Base-by-base conservation (phyloP, 2,113 vertebrate species). In the Notothenia coriiceps region DNA sequence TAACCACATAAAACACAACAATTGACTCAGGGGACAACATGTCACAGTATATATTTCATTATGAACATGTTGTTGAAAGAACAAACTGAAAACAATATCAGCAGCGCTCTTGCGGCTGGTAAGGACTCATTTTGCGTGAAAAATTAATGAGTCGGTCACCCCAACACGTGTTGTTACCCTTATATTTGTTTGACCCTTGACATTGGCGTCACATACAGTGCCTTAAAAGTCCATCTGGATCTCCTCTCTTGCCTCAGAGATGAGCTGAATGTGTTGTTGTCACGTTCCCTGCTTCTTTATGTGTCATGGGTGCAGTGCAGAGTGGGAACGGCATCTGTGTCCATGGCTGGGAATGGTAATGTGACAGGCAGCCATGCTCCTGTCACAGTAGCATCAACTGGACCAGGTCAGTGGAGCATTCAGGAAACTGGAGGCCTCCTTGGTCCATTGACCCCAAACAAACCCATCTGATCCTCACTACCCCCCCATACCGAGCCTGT, bases 301-400 rank as follows among this genome's bases (percentile, higher is more conserved):
- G 61, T 71, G 77, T 77, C 84, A 51, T 29, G 12, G 55, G 20
- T 0, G 10, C 33, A 11, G 68, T 44, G 80, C 57, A 25, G 70
- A 80, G 65, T 65, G 50, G 74, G 74, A 67, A 74, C 79, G 82
- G 70, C 86, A 67, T 86, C 72, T 60, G 76, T 67, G 81, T 83
- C 64, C 60, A 77, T 80, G 80, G 74, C 77, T 71, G 70, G 70
- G 72, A 88, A 91, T 90, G 79, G 87, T 85, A 90, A 88, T 91
- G 84, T 89, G 89, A 93, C 87, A 88, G 91, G 83, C 75, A 89
- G 79, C 55, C 3, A 22, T 87, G 85, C 79, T 86, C 78, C 86
- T 86, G 88, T 91, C 91, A 89, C 69, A 79, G 56, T 66, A 77
- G 71, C 61, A 86, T 89, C 80, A 80, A 62, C 70, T 82, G 18